phyloP scores from a whole-genome alignment of 2,888 invertebrate genomes.

The Monoplex corrugatus region DNA sequence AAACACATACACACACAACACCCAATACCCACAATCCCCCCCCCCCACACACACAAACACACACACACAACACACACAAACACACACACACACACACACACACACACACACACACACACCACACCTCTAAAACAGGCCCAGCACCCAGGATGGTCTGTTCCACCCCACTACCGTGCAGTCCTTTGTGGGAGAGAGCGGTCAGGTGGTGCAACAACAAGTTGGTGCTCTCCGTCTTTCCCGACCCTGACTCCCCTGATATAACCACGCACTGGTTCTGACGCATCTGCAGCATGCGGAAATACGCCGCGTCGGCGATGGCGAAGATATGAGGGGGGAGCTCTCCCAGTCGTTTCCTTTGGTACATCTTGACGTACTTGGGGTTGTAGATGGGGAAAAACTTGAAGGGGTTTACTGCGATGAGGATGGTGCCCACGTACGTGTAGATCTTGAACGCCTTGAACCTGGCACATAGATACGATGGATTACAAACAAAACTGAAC shows the following conservation, averaged over 20 bases:
- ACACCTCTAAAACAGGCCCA: constrained; percentile 94
- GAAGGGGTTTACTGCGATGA: constrained; percentile 95
- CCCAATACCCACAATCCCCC: too few species aligned
- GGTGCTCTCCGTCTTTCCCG: constrained; percentile 96
- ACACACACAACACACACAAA: too few species aligned
- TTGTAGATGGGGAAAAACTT: constrained; percentile 98
- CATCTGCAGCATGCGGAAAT: constrained; percentile 95
- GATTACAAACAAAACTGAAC: too few species aligned
- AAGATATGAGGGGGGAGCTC: constrained; percentile 98
- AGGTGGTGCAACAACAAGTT: too few species aligned
- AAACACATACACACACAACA: too few species aligned
- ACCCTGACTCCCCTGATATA: constrained; percentile 96
- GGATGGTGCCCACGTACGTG: constrained; percentile 96
- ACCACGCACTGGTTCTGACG: constrained; percentile 94
- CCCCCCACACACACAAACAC: too few species aligned
- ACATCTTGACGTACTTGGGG: constrained; percentile 97
- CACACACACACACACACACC: too few species aligned
- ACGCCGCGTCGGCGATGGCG: constrained; percentile 96
- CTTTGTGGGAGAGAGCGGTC: constrained; percentile 95
- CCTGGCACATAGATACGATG: too few species aligned
- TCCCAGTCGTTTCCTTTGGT: constrained; percentile 94
- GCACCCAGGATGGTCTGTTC: constrained; percentile 98
- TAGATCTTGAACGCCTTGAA: constrained; percentile 96
- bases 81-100: too few species aligned
- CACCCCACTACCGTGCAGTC: constrained; percentile 92